Percentiles rank a stretch among this genome's conserved stretches.
Evolutionary conservation across 1,140 invertebrate genomes (phyloP).

Genomic region (Papilio machaon): DNA sequence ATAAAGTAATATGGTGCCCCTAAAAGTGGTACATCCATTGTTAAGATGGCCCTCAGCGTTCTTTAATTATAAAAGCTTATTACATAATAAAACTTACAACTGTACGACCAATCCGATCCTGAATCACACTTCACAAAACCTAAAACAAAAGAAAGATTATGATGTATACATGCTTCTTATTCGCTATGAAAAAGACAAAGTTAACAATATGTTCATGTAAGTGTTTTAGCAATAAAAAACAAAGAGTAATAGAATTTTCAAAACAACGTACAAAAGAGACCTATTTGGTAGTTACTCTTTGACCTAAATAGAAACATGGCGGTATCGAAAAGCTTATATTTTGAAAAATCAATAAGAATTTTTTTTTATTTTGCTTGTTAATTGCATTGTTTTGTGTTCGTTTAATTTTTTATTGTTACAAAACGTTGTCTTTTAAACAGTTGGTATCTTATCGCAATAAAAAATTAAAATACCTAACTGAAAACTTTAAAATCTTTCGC

Average conservation of each 20-base stretch:
- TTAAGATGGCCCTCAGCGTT: no score
- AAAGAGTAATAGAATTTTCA: no score
- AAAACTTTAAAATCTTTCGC: neutral
- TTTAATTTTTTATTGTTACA: neutral
- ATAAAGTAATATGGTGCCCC: no score
- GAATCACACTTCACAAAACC: conserved; percentile 3
- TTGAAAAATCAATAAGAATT: neutral
- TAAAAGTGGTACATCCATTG: no score
- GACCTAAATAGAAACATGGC: neutral
- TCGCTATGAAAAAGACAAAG: neutral
- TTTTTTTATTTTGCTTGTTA: no score
- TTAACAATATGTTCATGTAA: no score
- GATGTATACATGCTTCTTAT: neutral
- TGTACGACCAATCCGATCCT: conserved; percentile 2
- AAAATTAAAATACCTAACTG: neutral
- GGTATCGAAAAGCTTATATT: neutral
- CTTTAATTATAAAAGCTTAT: no score
- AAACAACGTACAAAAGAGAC: neutral
- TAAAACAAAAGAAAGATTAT: neutral
- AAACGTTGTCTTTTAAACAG: neutral
- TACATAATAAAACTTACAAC: conserved; percentile 25
- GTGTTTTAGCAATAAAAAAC: neutral
- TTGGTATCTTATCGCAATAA: neutral
- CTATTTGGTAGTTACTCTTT: neutral
- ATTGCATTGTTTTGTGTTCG: neutral